Base-by-base conservation (phyloP, 2,797 vertebrate species). In the Urocyon cinereoargenteus region DNA sequence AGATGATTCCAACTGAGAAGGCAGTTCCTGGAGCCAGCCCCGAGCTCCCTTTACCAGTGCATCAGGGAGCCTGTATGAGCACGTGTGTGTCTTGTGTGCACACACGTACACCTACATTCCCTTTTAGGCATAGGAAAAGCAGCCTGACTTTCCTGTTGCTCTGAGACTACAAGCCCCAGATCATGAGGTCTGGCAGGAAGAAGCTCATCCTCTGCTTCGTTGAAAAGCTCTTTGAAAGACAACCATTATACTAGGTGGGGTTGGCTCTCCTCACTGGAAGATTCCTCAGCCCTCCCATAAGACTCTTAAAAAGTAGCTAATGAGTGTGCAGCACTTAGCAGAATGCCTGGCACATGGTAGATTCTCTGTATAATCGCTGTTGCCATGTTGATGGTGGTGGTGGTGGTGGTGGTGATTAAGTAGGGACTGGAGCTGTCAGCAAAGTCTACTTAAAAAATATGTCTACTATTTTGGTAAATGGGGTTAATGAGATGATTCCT, bases 221-320 rank as follows among this genome's bases (percentile, higher is more conserved):
- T 53, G 75, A 75, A 87, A 73, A 79, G 34, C 62, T 55, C 5
- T 89, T 86, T 82, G 73, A 82, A 94, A 91, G 79, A 36, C 8
- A 8, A 2, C n/a, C 40, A 5, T 78, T 70, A 24, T 3, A 13
- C 40, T 53, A 57, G 49, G 34, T 45, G 31, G 28, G 9, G n/a
- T 28, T 68, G 55, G 26, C 77, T 85, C 57, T 34, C 72, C 36
- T 89, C 26, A 5, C 36, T 31, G 36, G 40, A 51, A 64, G 31
- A 26, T 51, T 49, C 12, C 72, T 75, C 24, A 31, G 6, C 10
- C 8, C 31, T 36, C 66, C 51, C 24, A 10, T 6, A 28, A 72
- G 28, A 7, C 78, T 73, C 87, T 78, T 68, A 26, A 22, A 36
- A 40, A 61, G 11, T 34, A 73, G 26, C 53, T 62, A 4, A 31